Evolutionary conservation across 2,888 invertebrate genomes (phyloP).

Genomic region (Polymixis flavicincta): DNA sequence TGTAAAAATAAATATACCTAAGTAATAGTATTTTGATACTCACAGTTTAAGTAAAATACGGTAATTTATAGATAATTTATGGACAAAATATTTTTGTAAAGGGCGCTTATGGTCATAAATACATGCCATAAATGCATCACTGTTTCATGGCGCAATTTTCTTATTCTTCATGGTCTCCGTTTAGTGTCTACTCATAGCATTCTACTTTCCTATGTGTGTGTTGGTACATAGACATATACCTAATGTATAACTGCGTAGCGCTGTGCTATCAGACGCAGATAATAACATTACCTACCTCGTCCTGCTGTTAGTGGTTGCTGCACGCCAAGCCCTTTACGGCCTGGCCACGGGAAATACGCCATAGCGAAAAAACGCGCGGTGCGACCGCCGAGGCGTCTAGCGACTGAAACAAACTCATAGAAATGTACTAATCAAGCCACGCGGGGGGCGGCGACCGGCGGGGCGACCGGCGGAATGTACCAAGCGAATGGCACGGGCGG

Average conservation of each 20-base stretch:
- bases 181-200: constrained; percentile 1
- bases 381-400: no score
- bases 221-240: neutral
- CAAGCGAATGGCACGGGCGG: no score
- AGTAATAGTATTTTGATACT: neutral
- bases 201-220: neutral
- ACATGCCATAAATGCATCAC: neutral
- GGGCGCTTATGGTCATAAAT: neutral
- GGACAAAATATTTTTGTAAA: neutral
- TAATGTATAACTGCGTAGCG: neutral
- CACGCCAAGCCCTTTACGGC: no score
- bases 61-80: neutral
- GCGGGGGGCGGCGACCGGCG: no score
- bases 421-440: no score
- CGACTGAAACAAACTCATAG: no score
- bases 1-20: no score
- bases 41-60: neutral
- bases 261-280: neutral
- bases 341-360: no score
- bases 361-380: no score
- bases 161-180: neutral
- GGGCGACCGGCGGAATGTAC: no score
- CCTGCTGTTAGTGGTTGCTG: neutral
- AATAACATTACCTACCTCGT: constrained; percentile 3
- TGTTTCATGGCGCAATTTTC: neutral